Base-by-base conservation (phyloP, 1,140 invertebrate species). In the Diachasma alloeum region DNA sequence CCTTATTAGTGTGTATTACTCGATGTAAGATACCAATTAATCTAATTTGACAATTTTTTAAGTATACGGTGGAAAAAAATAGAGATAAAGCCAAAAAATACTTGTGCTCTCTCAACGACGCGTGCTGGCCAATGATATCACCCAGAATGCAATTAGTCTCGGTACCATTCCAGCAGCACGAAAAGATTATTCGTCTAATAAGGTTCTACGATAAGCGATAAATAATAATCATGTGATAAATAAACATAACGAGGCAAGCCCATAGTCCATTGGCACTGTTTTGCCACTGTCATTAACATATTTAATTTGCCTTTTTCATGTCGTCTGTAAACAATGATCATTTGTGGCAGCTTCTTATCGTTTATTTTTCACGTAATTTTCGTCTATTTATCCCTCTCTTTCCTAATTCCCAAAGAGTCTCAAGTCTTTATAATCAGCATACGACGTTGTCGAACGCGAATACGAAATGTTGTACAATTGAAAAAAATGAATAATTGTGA, bases 391-490 rank as follows among this genome's bases (percentile, higher is more conserved):
- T 44, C 17, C 13, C 56, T 15, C n/a, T 36, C 24, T 59, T 39
- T n/a, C 2, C 24, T 10, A 37, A 66, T 72, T 0, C n/a, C 36
- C 31, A 19, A 39, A 42, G 36, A 63, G 39, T 66, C 37, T 74
- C 22, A 9, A 68, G 15, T 5, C 26, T 19, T 59, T 67, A 31
- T 69, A 26, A 48, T 56, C 24, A 59, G 19, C 19, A n/a, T 37
- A 70, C 66, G 74, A 79, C 74, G 73, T 72, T 72, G 71, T 79
- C 74, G 74, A 79, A 76, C 70, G 74, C 73, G 77, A 78, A 75
- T 75, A 78, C 77, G 77, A 78, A 78, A 78, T 75, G 8, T 76
- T 70, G 39, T 48, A 72, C 42, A 56, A 63, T 76, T 17, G 53
- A 37, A 19, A 24, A 70, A 70, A 11, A 70, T 70, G 4, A 69